phyloP scores from a whole-genome alignment of 2,888 invertebrate species.

The Epinotia nisella region DNA sequence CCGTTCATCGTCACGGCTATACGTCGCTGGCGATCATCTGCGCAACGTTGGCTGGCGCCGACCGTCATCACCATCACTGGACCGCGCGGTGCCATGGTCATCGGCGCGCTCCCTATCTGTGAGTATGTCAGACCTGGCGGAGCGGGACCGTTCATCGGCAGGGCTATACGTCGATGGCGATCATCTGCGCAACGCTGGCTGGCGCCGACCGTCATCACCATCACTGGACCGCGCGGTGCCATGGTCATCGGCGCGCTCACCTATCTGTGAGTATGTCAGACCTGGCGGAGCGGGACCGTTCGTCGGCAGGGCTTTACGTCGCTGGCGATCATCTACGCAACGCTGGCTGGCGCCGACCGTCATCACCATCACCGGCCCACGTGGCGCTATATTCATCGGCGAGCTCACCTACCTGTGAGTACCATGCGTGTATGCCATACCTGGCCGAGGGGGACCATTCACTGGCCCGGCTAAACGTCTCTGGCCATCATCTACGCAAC shows the following conservation, averaged over 20 bases:
- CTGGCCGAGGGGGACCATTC: too few relatives aligned
- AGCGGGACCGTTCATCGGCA: slow-evolving; percentile 89
- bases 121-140: slow-evolving; percentile 76
- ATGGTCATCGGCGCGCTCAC: slow-evolving; percentile 94
- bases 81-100: slow-evolving; percentile 94
- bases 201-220: slow-evolving; percentile 94
- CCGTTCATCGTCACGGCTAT: too few relatives aligned
- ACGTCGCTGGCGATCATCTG: slow-evolving; percentile 97
- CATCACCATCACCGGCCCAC: neutral
- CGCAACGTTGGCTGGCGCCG: slow-evolving; percentile 94
- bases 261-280: slow-evolving; percentile 87
- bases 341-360: slow-evolving; percentile 86
- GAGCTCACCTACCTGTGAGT: neutral
- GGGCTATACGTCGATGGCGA: slow-evolving; percentile 95
- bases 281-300: slow-evolving; percentile 86
- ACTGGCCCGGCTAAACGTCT: slow-evolving; percentile 89
- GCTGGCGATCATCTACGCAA: slow-evolving; percentile 95
- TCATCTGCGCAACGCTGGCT: slow-evolving; percentile 96
- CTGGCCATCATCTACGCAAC: slow-evolving; percentile 93
- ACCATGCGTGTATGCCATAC: neutral
- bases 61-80: slow-evolving; percentile 94
- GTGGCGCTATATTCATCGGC: slow-evolving; percentile 4
- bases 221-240: slow-evolving; percentile 93
- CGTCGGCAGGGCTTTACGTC: slow-evolving; percentile 94
- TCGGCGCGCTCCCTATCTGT: slow-evolving; percentile 93